These are phyloP conservation scores for Andrena cerasifolii DNA, from an alignment of 1,140 invertebrate species.

Conservation along the genomic window DNA sequence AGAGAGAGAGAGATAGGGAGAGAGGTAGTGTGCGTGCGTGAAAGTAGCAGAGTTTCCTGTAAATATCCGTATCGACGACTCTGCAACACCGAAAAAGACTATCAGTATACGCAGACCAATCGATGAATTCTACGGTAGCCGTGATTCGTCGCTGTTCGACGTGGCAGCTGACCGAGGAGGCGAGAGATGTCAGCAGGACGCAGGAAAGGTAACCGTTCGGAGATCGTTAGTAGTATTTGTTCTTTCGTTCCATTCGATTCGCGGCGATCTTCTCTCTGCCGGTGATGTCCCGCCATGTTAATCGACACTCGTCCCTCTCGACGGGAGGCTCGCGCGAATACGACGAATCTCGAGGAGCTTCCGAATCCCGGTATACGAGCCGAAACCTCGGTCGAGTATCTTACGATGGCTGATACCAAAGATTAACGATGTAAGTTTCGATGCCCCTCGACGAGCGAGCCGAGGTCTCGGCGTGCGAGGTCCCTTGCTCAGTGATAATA, in stretches of 20 bases:
- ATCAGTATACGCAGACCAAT: conserved; percentile 65
- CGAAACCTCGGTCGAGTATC: conserved; percentile 1
- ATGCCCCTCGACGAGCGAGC: conserved; percentile 62
- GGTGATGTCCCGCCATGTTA: not conserved
- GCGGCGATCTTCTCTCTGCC: not conserved
- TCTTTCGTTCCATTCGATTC: not conserved
- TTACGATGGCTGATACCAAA: conserved; percentile 79
- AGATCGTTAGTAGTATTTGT: not conserved
- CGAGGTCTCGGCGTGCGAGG: conserved; percentile 12
- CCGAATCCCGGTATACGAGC: conserved; percentile 47
- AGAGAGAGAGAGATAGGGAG: not conserved
- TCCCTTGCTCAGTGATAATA: not conserved
- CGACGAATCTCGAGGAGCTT: conserved; percentile 31
- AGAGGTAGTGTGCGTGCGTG: too few relatives aligned
- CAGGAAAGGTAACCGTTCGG: not conserved
- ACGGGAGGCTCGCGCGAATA: not conserved
- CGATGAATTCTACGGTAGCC: conserved; percentile 51
- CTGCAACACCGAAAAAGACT: conserved; percentile 53
- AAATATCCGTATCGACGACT: conserved; percentile 52
- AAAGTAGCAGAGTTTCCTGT: conserved; percentile 42
- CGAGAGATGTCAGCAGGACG: not conserved
- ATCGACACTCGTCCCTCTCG: not conserved
- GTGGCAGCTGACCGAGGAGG: not conserved
- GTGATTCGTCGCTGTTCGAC: conserved; percentile 49
- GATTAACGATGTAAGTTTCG: conserved; percentile 74